Conservation (phyloP, 2,113 vertebrate species). For the Tetrax tetrax region DNA sequence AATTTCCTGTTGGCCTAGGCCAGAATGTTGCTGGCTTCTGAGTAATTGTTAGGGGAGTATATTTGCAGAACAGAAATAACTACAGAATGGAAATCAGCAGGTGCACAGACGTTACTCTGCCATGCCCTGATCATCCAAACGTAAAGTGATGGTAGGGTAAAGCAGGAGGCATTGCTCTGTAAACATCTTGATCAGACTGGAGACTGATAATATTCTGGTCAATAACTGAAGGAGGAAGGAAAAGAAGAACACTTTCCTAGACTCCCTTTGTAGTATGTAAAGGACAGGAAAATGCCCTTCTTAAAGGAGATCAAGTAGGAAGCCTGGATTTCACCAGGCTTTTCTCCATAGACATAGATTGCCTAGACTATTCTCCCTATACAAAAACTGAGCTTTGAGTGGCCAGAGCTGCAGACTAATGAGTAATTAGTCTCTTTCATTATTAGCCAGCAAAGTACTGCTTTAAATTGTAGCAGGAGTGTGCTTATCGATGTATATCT, state of each 20-base stretch:
- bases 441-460: background rate
- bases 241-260: background rate
- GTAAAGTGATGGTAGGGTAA: background rate
- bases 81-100: background rate
- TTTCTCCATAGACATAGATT: background rate
- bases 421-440: background rate
- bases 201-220: background rate
- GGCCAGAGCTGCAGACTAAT: background rate
- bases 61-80: background rate
- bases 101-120: background rate
- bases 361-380: background rate
- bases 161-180: background rate
- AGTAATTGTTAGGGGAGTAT: background rate
- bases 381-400: background rate
- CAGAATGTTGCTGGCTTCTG: background rate
- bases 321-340: background rate
- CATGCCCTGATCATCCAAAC: background rate
- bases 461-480: background rate
- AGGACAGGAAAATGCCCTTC: background rate
- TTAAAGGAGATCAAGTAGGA: background rate
- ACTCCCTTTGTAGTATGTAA: background rate
- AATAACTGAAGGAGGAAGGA: background rate
- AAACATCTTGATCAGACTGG: background rate
- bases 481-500: background rate
- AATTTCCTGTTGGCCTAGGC: background rate